phyloP scores from a whole-genome alignment of 1,140 invertebrate species.

The Oryctes rhinoceros region DNA sequence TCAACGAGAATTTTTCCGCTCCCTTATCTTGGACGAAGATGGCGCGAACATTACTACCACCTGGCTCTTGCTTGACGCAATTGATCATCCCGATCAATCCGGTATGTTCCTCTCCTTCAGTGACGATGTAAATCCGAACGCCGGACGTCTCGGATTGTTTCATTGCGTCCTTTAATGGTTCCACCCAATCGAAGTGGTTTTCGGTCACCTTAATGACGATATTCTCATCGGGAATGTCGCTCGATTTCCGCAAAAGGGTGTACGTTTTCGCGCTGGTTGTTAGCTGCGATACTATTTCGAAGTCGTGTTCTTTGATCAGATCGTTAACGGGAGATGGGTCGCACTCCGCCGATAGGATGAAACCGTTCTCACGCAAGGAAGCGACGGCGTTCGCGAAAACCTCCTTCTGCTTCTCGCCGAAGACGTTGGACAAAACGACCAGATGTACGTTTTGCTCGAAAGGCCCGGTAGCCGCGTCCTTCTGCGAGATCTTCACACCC shows the following conservation, averaged over 20 bases:
- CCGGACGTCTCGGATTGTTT: constrained; percentile 67
- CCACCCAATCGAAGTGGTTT: constrained; percentile 82
- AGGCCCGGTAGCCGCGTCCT: constrained; percentile 61
- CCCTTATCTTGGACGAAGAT: constrained; percentile 74
- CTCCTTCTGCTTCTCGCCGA: constrained; percentile 63
- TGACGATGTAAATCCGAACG: constrained; percentile 76
- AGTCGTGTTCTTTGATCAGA: constrained; percentile 53
- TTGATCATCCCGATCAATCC: constrained; percentile 90
- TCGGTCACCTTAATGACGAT: constrained; percentile 71
- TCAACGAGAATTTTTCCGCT: constrained; percentile 69
- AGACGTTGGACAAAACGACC: constrained; percentile 68
- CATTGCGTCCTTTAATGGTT: constrained; percentile 76
- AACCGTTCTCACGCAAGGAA: constrained; percentile 76
- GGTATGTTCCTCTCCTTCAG: constrained; percentile 71
- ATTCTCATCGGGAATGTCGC: constrained; percentile 59
- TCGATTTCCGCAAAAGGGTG: constrained; percentile 67
- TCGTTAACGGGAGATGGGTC: constrained; percentile 42
- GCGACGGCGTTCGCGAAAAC: constrained; percentile 67
- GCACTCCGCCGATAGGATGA: constrained; percentile 80
- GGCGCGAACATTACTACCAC: constrained; percentile 77
- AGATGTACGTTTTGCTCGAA: neutral
- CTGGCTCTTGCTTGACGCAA: constrained; percentile 86
- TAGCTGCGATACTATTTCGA: constrained; percentile 67
- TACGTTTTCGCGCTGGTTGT: constrained; percentile 67
- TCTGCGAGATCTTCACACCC: constrained; percentile 66